These are phyloP conservation scores for Phainopepla nitens DNA, from an alignment of 2,113 vertebrate genomes.

Conservation along the genomic window DNA sequence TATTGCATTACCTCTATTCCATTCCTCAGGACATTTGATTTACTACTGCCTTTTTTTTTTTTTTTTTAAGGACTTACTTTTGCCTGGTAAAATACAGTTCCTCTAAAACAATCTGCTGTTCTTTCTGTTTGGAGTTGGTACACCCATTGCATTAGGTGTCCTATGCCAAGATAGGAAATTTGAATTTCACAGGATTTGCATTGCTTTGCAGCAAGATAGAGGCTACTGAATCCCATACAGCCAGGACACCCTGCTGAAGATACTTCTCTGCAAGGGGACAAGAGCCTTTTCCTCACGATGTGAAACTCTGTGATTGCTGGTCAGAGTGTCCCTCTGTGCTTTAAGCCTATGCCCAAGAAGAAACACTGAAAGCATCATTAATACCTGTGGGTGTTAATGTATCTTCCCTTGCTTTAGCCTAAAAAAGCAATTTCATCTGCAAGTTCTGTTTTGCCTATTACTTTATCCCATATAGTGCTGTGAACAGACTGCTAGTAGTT, in stretches of 20 bases:
- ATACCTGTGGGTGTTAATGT: neutral
- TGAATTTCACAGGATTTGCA: neutral
- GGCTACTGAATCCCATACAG: neutral
- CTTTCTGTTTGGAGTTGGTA: neutral
- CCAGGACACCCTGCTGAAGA: neutral
- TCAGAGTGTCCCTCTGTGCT: neutral
- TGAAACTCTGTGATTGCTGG: neutral
- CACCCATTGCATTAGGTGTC: neutral
- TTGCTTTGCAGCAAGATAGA: neutral
- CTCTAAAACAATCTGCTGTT: neutral
- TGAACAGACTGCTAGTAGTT: neutral
- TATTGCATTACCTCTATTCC: neutral
- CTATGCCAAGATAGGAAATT: neutral
- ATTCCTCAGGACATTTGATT: neutral
- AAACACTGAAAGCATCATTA: neutral
- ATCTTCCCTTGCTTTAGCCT: neutral
- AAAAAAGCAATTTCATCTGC: neutral
- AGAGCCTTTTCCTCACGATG: neutral
- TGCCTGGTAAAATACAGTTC: neutral
- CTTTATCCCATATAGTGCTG: neutral
- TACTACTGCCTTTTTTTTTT: neutral
- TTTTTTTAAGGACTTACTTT: neutral
- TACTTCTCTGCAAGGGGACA: neutral
- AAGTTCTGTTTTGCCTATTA: neutral
- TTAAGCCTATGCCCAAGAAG: neutral